These are phyloP conservation scores for Fundulus diaphanus DNA, from an alignment of 2,797 vertebrate species.

Conservation along the genomic window DNA sequence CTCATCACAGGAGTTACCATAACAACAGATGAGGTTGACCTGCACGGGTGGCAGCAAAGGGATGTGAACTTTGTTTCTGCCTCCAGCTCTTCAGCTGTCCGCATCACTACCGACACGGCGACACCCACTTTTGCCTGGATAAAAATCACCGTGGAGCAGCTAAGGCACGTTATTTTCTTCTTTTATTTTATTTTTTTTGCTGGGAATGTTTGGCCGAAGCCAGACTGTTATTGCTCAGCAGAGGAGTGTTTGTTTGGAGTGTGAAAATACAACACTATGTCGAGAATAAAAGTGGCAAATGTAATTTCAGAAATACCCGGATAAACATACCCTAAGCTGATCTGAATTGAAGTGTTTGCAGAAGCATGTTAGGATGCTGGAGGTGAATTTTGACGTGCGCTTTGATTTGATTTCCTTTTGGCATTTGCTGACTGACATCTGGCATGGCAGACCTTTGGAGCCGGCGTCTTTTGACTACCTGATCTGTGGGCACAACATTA, in stretches of 20 bases:
- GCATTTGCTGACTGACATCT: conserved; percentile 52
- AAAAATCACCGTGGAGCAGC: conserved; percentile 29
- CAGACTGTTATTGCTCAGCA: conserved; percentile 33
- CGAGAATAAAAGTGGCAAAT: conserved; percentile 51
- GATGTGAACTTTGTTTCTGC: conserved; percentile 71
- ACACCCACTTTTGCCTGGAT: conserved; percentile 29
- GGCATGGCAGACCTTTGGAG: conserved; percentile 7
- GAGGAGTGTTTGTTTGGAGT: conserved; percentile 42
- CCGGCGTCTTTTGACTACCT: conserved; percentile 25
- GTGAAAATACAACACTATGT: conserved; percentile 48
- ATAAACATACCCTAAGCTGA: conserved; percentile 43
- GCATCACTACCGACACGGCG: conserved; percentile 36
- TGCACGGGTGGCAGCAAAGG: conserved; percentile 54
- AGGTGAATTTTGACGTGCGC: conserved; percentile 44
- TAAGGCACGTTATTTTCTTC: neutral
- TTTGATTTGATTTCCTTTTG: conserved; percentile 49
- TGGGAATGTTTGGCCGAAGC: conserved; percentile 26
- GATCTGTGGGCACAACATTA: conserved; percentile 44
- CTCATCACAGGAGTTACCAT: conserved; percentile 72
- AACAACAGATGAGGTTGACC: conserved; percentile 74
- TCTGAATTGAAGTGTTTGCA: conserved; percentile 20
- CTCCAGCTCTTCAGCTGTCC: conserved; percentile 58
- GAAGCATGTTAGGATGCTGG: conserved; percentile 20
- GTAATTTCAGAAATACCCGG: conserved; percentile 50
- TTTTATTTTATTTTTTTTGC: neutral